Percentiles rank a stretch among this genome's conserved stretches.
Evolutionary conservation across 2,113 vertebrate species (phyloP).

Genomic region (Podiceps cristatus): DNA sequence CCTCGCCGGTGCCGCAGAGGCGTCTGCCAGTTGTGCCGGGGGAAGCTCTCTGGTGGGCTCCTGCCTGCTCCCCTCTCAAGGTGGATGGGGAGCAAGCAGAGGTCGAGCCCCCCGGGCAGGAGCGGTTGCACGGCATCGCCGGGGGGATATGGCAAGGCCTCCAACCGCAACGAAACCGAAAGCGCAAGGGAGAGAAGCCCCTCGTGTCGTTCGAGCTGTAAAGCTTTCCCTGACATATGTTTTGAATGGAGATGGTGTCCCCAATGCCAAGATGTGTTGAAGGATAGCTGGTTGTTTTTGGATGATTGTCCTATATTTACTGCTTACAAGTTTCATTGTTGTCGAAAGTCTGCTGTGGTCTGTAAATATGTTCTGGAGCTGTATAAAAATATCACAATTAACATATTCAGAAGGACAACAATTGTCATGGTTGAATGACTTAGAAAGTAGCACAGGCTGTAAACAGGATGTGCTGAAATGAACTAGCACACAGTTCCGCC

Average conservation of each 20-base stretch:
- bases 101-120: not conserved
- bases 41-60: not conserved
- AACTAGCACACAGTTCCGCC: conserved; percentile 59
- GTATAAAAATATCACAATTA: conserved; percentile 76
- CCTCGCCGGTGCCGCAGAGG: not conserved
- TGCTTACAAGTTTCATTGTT: conserved; percentile 50
- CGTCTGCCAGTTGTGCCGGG: fast-evolving
- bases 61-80: not conserved
- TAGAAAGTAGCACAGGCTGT: conserved; percentile 67
- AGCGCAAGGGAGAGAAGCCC: conserved; percentile 47
- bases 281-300: conserved; percentile 57
- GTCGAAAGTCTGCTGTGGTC: conserved; percentile 52
- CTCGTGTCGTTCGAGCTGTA: not conserved
- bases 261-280: conserved; percentile 64
- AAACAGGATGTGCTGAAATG: conserved; percentile 77
- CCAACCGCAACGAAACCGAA: not conserved
- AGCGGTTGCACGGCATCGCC: not conserved
- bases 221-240: conserved; percentile 66
- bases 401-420: conserved; percentile 74
- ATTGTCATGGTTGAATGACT: conserved; percentile 66
- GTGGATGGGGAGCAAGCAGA: not conserved
- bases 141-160: not conserved
- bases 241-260: conserved; percentile 65
- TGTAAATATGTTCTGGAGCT: conserved; percentile 71
- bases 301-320: conserved; percentile 30